Evolutionary conservation across 2,888 invertebrate genomes (phyloP).

Genomic region (Calameuta pallipes): DNA sequence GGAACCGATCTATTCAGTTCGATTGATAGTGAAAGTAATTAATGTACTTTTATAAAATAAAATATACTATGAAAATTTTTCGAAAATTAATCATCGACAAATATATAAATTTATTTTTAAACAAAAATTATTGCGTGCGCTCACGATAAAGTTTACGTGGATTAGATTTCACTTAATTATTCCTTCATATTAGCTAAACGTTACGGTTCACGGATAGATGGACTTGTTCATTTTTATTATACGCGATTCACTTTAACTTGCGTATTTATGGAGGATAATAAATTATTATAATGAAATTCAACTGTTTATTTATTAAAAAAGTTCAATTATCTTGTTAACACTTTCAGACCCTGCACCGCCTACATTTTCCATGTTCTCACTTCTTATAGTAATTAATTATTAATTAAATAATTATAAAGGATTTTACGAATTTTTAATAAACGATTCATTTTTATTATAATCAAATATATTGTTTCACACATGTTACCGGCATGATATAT

Average conservation of each 20-base stretch:
- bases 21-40: not conserved
- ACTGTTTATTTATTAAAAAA: not conserved
- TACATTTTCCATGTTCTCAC: too few species aligned
- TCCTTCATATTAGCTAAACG: not conserved
- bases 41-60: too few species aligned
- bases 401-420: too few species aligned
- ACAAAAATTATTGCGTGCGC: not conserved
- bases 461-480: not conserved
- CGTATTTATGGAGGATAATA: not conserved
- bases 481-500: not conserved
- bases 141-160: not conserved
- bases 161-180: not conserved
- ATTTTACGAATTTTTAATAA: too few species aligned
- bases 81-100: too few species aligned
- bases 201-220: not conserved
- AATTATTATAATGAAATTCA: not conserved
- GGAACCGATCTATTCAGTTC: not conserved
- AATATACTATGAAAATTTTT: too few species aligned
- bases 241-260: not conserved
- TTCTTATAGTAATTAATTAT: too few species aligned
- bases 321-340: too few species aligned
- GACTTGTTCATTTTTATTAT: not conserved
- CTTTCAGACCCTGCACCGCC: too few species aligned
- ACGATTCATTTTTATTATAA: too few species aligned
- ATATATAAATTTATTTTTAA: not conserved